phyloP scores from a whole-genome alignment of 2,888 invertebrate species.

The Cordylochernes scorpioides region DNA sequence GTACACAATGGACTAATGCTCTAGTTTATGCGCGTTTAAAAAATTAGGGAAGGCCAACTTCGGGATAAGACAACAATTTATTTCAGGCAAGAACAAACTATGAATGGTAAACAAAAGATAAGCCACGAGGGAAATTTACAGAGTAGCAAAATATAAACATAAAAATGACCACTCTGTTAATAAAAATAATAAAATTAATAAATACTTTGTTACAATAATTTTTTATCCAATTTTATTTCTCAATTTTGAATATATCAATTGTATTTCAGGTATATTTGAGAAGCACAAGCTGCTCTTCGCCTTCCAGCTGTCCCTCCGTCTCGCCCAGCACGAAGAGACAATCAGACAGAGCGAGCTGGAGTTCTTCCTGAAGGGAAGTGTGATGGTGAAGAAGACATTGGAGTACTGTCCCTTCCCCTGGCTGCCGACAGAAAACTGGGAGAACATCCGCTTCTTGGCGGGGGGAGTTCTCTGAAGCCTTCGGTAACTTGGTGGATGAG shows the following conservation, averaged over 20 bases:
- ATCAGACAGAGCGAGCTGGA: conserved; percentile 45
- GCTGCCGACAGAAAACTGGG: conserved; percentile 49
- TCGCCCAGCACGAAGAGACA: conserved; percentile 39
- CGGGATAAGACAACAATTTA: no score
- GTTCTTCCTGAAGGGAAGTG: conserved; percentile 68
- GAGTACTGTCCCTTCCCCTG: conserved; percentile 39
- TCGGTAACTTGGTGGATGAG: conserved; percentile 37
- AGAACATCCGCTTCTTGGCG: conserved; percentile 46
- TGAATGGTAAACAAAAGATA: no score
- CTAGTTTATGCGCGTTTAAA: no score
- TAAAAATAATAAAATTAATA: no score
- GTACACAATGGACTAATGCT: no score
- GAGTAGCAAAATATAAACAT: no score
- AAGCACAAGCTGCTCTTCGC: conserved; percentile 67
- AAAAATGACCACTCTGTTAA: no score
- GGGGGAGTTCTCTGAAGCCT: conserved; percentile 37
- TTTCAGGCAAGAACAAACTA: no score
- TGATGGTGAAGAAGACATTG: conserved; percentile 43
- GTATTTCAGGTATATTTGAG: conserved; percentile 47
- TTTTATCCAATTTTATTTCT: conserved; percentile 1
- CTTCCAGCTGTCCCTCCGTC: conserved; percentile 60
- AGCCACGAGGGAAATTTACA: no score
- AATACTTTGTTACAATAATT: no score
- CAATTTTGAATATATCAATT: not conserved
- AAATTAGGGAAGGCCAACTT: no score